Conservation (phyloP, 2,888 invertebrate species). For the Dryobotodes eremita region DNA sequence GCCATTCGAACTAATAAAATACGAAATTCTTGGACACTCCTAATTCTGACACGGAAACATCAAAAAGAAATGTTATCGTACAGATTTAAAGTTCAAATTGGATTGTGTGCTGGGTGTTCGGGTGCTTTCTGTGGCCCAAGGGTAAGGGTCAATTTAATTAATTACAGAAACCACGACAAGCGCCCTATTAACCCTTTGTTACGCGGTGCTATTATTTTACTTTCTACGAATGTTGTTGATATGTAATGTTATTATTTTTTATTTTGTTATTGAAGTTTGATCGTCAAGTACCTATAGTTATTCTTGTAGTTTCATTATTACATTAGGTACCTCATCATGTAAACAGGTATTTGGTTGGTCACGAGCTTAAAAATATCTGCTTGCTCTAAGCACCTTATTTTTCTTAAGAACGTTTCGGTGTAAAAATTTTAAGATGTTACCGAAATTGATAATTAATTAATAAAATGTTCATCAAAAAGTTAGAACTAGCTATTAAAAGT, state of each 20-base stretch:
- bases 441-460: slow-evolving; percentile 26
- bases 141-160: slow-evolving; percentile 87
- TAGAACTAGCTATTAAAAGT: slow-evolving; percentile 30
- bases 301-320: slow-evolving; percentile 10
- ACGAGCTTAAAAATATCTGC: background rate
- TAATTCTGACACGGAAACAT: slow-evolving; percentile 66
- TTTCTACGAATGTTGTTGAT: slow-evolving; percentile 72
- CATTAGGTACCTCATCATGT: background rate
- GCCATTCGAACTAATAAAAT: slow-evolving; percentile 81
- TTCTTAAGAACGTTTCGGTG: background rate
- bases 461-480: slow-evolving; percentile 28
- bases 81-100: slow-evolving; percentile 76
- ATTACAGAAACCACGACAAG: slow-evolving; percentile 84
- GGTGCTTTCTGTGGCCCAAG: slow-evolving; percentile 77
- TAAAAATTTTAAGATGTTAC: slow-evolving; percentile 1
- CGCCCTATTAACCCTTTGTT: slow-evolving; percentile 85
- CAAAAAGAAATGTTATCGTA: slow-evolving; percentile 71
- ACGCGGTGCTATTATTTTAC: slow-evolving; percentile 78
- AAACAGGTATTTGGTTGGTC: background rate
- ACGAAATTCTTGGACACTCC: slow-evolving; percentile 80
- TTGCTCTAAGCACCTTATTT: background rate
- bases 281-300: background rate
- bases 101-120: slow-evolving; percentile 66
- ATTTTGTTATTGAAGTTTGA: slow-evolving; percentile 7
- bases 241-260: slow-evolving; percentile 71